A percentile compares a stretch with the other conserved stretches of the same genome.
Conservation (phyloP, 2,113 vertebrate genomes). For the Alethe diademata region DNA sequence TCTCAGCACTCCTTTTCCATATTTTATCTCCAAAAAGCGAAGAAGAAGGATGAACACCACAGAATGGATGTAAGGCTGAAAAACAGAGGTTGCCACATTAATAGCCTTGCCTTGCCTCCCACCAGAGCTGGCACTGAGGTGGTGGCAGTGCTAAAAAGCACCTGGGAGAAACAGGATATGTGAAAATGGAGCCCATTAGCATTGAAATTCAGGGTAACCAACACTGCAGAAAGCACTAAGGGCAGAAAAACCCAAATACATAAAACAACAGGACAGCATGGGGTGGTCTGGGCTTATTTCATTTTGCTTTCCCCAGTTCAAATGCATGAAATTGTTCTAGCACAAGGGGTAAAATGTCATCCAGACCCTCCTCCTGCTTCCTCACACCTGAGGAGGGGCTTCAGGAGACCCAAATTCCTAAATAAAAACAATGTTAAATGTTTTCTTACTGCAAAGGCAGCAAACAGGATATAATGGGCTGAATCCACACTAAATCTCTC, state of each 20-base stretch:
- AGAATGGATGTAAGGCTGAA: constrained; percentile 83
- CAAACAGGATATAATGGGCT: fast-evolving
- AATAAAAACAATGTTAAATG: background rate
- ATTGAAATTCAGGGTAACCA: background rate
- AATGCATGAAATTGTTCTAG: background rate
- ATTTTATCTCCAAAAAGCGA: constrained; percentile 78
- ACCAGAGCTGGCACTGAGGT: background rate
- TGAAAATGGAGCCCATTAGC: background rate
- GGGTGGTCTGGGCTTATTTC: background rate
- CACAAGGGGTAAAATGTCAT: background rate
- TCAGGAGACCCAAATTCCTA: background rate
- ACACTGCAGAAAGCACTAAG: background rate
- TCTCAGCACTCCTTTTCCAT: constrained; percentile 75
- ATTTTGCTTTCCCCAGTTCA: background rate
- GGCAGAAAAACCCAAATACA: background rate
- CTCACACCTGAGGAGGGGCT: background rate
- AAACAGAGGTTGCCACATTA: background rate
- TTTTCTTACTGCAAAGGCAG: constrained; percentile 50
- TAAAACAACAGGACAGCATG: background rate
- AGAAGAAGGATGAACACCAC: constrained; percentile 78
- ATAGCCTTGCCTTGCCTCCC: background rate
- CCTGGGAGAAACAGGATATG: fast-evolving
- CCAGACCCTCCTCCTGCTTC: background rate
- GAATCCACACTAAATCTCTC: fast-evolving
- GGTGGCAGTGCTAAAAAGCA: background rate